Conservation (phyloP, 2,113 vertebrate species). For the human (Homo sapiens) region GRCh38 chr1:39252001-39252500, state of each 20-base stretch:
- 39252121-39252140: background rate
- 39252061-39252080: constrained; percentile 41
- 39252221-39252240: constrained; percentile 56
- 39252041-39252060: constrained; percentile 10
- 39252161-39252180: background rate
- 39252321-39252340: constrained; percentile 60
- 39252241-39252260: constrained; percentile 57
- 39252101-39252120: constrained; percentile 47
- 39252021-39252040: constrained; percentile 30
- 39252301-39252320: constrained; percentile 46
- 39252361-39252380: constrained; percentile 14
- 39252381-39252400: constrained; percentile 60
- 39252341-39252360: constrained; percentile 34
- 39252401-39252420: constrained; percentile 79
- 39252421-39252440: constrained; percentile 74
- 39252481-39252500: constrained; percentile 59
- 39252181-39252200: background rate
- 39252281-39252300: constrained; percentile 78
- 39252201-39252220: constrained; percentile 51
- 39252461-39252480: constrained; percentile 43
- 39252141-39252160: constrained; percentile 18
- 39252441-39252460: constrained; percentile 43
- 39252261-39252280: constrained; percentile 39
- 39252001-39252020: constrained; percentile 71
- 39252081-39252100: constrained; percentile 71